phyloP scores from a whole-genome alignment of 2,113 vertebrate species.

The Nematolebias whitei region DNA sequence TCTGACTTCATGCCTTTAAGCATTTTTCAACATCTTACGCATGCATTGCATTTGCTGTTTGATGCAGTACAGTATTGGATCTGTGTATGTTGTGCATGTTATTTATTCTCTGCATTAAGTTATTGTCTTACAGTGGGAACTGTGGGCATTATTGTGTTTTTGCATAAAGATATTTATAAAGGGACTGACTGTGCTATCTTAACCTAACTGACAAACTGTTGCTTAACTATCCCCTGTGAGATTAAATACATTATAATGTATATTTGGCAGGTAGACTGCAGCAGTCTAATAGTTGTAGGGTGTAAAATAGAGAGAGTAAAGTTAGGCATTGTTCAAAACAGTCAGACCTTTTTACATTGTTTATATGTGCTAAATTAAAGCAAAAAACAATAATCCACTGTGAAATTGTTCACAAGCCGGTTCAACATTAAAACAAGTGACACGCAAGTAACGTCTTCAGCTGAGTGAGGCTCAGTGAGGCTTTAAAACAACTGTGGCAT shows the following conservation, averaged over 20 bases:
- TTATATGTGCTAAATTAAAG: no score
- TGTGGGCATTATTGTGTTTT: conserved; percentile 22
- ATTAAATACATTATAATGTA: no score
- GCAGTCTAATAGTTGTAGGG: background rate
- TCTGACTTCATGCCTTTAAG: conserved; percentile 38
- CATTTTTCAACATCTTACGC: conserved; percentile 46
- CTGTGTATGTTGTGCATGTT: background rate
- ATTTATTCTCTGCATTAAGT: conserved; percentile 2
- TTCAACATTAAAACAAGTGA: conserved; percentile 3
- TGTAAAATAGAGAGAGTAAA: background rate
- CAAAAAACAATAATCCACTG: background rate
- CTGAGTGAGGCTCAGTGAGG: conserved; percentile 33
- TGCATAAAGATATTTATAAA: conserved; percentile 7
- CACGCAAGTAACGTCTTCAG: background rate
- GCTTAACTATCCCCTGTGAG: no score
- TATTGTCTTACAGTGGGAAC: background rate
- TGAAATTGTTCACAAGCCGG: background rate
- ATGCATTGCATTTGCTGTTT: conserved; percentile 21
- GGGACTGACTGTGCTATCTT: no score
- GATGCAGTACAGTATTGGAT: conserved; percentile 7
- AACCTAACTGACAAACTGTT: no score
- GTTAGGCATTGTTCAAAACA: no score
- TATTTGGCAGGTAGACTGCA: background rate
- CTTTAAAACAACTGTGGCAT: conserved; percentile 9
- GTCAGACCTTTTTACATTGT: no score